Evolutionary conservation across 2,888 invertebrate species (phyloP), one percentile per base, ranked within the genome.

Genomic region (Caenorhabditis sp.): DNA sequence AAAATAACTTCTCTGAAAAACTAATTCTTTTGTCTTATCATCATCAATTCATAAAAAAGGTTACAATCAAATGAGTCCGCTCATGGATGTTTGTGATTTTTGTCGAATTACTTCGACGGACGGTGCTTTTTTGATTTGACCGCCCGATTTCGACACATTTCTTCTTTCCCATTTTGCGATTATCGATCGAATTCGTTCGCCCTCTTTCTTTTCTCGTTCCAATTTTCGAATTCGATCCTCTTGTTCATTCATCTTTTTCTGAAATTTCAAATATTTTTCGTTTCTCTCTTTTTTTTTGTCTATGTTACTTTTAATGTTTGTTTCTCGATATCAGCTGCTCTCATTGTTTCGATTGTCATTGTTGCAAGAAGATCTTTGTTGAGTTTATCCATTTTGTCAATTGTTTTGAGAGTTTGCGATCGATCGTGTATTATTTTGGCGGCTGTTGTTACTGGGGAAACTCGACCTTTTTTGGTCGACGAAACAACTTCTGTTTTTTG

Each of bases 281-380:
- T 71, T 69, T 21, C 76, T 14, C 23, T 68, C 58, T 10, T 54
- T 49, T 43, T 78, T 78, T 60, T 78, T 72, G n/a, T n/a, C n/a
- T n/a, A 26, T 4, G 10, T 12, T 19, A 71, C 78, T 66, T 71
- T 69, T 21, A 78, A n/a, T 23, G 67, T 60, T 10, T 54, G 53
- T 43, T 78, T 78, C 60, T 78, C 76, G n/a, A 69, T 69, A 59
- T 78, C 76, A 4, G 76, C 74, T 1, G 74, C 74, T 61, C 66
- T 68, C 58, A 78, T 57, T 21, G 78, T 74, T 24, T 78, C 78
- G n/a, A 78, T 59, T n/a, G 78, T 78, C 67, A 74, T 66, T 36
- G 73, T 66, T n/a, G 78, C 70, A 21, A 78, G 51, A 17, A 78
- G 64, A 59, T 74, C 76, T 50, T 78, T 74, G 23, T 76, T 74